A percentile compares a stretch with the other conserved stretches of the same genome.
Conservation (phyloP, 2,797 vertebrate species). For the Arnoldichthys spilopterus region DNA sequence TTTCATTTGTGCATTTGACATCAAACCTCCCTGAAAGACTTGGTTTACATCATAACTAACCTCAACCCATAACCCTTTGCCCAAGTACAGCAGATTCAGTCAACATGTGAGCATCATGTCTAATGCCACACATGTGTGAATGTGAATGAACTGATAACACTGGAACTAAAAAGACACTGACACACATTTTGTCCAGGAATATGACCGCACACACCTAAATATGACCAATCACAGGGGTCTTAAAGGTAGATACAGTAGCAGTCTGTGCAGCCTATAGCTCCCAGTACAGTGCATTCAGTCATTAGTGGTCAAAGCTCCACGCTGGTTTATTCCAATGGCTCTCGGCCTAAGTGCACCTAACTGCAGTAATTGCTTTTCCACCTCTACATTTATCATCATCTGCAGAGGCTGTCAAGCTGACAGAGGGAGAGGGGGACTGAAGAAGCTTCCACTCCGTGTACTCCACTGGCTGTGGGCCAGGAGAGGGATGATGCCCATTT, state of each 20-base stretch:
- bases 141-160: not conserved
- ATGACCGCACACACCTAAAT: not conserved
- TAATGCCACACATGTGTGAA: no score
- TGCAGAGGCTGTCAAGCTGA: slow-evolving; percentile 74
- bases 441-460: slow-evolving; percentile 50
- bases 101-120: no score
- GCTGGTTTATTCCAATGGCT: slow-evolving; percentile 71
- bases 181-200: not conserved
- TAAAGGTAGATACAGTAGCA: slow-evolving; percentile 16
- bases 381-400: slow-evolving; percentile 82
- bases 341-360: slow-evolving; percentile 73
- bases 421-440: slow-evolving; percentile 58
- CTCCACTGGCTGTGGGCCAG: slow-evolving; percentile 52
- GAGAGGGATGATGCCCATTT: slow-evolving; percentile 44
- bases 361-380: slow-evolving; percentile 82
- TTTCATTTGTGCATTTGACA: no score
- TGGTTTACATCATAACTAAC: no score
- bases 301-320: slow-evolving; percentile 33
- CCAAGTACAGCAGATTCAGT: no score
- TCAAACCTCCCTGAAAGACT: no score
- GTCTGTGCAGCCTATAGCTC: slow-evolving; percentile 31
- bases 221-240: not conserved
- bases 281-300: slow-evolving; percentile 27
- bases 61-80: no score
- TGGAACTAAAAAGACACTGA: not conserved